These are phyloP conservation scores for Pyrocoelia pectoralis DNA, from an alignment of 2,888 invertebrate genomes.

Conservation along the genomic window DNA sequence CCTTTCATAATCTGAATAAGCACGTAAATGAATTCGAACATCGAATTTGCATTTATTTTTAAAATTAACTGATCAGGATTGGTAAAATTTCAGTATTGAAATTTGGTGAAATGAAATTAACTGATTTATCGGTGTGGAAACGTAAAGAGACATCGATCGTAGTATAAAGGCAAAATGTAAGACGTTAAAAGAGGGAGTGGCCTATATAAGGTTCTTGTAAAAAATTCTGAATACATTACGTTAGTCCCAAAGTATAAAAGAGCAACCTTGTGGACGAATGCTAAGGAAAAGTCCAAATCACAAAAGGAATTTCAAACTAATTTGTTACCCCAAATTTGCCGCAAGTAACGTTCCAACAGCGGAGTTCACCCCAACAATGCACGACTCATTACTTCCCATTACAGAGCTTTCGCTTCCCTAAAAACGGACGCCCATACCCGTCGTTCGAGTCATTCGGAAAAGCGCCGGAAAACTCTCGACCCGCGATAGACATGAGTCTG, in stretches of 20 bases:
- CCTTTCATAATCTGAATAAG: background rate
- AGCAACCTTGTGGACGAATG: conserved; percentile 18
- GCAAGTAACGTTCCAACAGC: conserved; percentile 37
- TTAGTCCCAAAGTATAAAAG: conserved; percentile 11
- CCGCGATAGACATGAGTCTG: conserved; percentile 34
- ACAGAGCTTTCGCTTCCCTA: conserved; percentile 33
- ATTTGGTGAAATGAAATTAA: background rate
- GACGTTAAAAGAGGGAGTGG: background rate
- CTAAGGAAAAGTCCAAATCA: conserved; percentile 34
- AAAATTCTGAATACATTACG: conserved; percentile 27
- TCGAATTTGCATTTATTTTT: background rate
- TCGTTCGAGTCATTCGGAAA: conserved; percentile 31
- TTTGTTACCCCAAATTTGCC: conserved; percentile 38
- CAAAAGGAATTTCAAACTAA: conserved; percentile 38
- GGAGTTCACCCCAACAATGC: conserved; percentile 38
- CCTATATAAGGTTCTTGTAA: conserved; percentile 10
- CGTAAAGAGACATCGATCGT: background rate
- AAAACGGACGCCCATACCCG: conserved; percentile 36
- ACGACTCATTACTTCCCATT: conserved; percentile 39
- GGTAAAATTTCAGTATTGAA: background rate
- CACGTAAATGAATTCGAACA: background rate
- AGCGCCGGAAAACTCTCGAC: conserved; percentile 34
- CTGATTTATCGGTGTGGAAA: background rate
- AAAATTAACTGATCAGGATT: background rate
- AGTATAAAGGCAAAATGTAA: background rate